Conservation (phyloP, 2,888 invertebrate species). For the Sericinus montela region DNA sequence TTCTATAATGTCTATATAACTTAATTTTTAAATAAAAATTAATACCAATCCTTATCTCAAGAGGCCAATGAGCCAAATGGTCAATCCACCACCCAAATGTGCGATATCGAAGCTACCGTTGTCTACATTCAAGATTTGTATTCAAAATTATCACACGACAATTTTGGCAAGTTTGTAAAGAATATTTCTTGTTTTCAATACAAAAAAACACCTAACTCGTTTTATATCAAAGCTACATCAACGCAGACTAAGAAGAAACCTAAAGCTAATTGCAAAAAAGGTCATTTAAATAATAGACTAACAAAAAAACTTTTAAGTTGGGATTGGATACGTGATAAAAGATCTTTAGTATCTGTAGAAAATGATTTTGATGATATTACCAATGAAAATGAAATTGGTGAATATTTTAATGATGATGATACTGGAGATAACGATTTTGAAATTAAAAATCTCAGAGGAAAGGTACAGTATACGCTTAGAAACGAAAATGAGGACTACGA, state of each 20-base stretch:
- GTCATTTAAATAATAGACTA: not conserved
- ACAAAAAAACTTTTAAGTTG: conserved; percentile 23
- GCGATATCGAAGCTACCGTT: conserved; percentile 42
- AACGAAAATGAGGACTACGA: conserved; percentile 29
- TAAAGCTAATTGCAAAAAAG: not conserved
- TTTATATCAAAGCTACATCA: conserved; percentile 22
- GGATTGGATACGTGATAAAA: conserved; percentile 43
- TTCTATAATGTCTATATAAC: too few species aligned
- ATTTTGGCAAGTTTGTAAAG: conserved; percentile 36
- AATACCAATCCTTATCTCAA: conserved; percentile 47
- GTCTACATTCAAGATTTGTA: conserved; percentile 29
- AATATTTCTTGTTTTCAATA: conserved; percentile 38
- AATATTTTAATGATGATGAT: conserved; percentile 4
- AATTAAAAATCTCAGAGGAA: not conserved
- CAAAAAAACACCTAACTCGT: conserved; percentile 27
- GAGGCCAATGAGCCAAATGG: conserved; percentile 39
- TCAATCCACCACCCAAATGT: conserved; percentile 25
- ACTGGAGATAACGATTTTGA: not conserved
- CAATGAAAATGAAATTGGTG: not conserved
- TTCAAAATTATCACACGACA: conserved; percentile 17
- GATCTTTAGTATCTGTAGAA: conserved; percentile 24
- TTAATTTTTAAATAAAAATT: conserved; percentile 10
- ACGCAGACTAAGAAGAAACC: not conserved
- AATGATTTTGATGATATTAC: not conserved
- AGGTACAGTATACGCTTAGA: not conserved